phyloP scores from a whole-genome alignment of 2,113 vertebrate genomes.

The Ploceus nigricollis region DNA sequence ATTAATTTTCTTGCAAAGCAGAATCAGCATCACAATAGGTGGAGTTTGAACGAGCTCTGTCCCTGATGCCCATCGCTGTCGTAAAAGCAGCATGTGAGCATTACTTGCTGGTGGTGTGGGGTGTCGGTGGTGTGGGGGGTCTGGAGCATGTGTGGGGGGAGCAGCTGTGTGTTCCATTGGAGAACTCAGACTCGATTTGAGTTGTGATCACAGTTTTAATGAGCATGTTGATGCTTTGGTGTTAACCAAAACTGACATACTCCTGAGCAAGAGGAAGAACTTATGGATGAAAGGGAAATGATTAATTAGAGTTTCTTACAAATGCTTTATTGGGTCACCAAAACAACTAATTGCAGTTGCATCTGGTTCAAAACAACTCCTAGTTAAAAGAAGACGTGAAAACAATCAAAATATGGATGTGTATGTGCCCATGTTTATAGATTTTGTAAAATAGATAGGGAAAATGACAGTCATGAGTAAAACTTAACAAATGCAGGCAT shows the following conservation, averaged over 20 bases:
- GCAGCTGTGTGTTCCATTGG: neutral
- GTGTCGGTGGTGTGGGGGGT: neutral
- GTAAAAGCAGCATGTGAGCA: rapidly evolving
- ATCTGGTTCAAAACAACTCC: neutral
- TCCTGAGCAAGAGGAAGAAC: neutral
- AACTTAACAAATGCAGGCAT: neutral
- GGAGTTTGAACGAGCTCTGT: neutral
- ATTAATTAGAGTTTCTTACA: neutral
- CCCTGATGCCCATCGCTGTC: rapidly evolving
- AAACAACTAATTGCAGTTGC: neutral
- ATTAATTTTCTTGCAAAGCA: neutral
- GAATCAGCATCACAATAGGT: neutral
- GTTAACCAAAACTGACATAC: neutral
- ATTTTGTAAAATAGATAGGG: neutral
- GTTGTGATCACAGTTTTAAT: neutral
- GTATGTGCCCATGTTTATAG: neutral
- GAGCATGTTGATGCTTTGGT: neutral
- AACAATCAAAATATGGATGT: neutral
- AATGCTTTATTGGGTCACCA: neutral
- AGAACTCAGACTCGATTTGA: neutral
- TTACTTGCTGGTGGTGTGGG: neutral
- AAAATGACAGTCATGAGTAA: neutral
- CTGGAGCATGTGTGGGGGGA: rapidly evolving
- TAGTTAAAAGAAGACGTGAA: neutral
- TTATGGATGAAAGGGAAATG: neutral